These are phyloP conservation scores for Halcyon leucocephala DNA, from an alignment of 2,797 vertebrate genomes.

Conservation along the genomic window DNA sequence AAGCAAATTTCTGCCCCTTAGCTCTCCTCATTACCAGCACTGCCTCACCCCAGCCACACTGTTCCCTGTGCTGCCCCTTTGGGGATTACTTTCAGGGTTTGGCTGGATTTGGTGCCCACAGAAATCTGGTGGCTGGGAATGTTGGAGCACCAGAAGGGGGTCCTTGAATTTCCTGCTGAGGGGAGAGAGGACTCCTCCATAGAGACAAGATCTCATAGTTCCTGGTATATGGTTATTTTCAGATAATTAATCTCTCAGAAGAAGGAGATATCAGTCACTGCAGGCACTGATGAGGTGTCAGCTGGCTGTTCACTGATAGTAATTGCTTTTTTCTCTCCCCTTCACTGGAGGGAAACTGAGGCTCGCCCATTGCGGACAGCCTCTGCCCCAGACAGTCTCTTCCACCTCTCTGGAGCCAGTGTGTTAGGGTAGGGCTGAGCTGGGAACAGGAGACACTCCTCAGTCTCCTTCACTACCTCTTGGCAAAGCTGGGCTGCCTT, in stretches of 20 bases:
- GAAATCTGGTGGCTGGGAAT: background rate
- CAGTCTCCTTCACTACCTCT: background rate
- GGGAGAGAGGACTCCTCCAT: background rate
- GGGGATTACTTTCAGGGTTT: background rate
- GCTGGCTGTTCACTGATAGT: background rate
- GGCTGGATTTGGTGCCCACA: background rate
- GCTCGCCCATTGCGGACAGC: background rate
- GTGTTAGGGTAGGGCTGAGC: background rate
- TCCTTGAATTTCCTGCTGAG: rapidly evolving
- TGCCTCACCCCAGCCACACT: rapidly evolving
- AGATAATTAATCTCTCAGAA: slow-evolving; percentile 46
- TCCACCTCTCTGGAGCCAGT: background rate
- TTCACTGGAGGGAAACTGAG: background rate
- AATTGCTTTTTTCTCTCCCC: background rate
- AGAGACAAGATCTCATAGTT: background rate
- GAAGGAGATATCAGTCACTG: slow-evolving; percentile 43
- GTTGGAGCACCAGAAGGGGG: background rate
- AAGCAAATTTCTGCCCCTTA: background rate
- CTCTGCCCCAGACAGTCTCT: background rate
- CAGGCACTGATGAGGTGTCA: slow-evolving; percentile 23
- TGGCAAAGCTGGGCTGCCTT: background rate
- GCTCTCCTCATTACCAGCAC: background rate
- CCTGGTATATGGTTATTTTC: background rate
- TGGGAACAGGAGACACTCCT: background rate
- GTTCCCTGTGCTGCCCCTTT: background rate